Evolutionary conservation across 64 coral and sea anemone species (phyloP), one percentile per base, ranked within the genome.

Genomic region (Pachyseris speciosa): DNA sequence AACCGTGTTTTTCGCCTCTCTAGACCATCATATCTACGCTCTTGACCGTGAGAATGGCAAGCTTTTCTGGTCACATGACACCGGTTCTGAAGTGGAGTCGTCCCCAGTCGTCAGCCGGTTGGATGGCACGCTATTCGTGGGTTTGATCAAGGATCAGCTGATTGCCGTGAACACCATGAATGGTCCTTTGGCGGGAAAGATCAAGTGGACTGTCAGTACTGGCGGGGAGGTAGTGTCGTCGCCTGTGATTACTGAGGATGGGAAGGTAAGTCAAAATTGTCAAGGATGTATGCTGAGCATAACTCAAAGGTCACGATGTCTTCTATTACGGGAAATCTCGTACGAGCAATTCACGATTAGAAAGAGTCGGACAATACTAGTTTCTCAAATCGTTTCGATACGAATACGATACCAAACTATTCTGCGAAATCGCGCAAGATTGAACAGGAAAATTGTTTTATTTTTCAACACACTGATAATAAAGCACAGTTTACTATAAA

Each of bases 141-240:
- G 94, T 60, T 83, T 96, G n/a, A 86, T 96, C 60, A 88, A 84
- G 44, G 85, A 69, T 68, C 92, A 96, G 59, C 9, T 96, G 63
- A 83, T 96, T 81, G 94, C 94, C 4, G 51, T 96, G 0, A 69
- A 96, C 38, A 93, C 94, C 44, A 45, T 87, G 27, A 49, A 68
- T 41, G 94, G 94, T 12, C 94, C 94, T 67, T 38, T 96, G 59
- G 74, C 75, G 77, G 94, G 94, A 36, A 93, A 53, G 31, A 37
- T 96, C 20, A 96, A 92, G 31, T 96, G 94, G 94, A 84, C 66
- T 30, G 47, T 87, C 44, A 69, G 89, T n/a, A 73, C 90, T 85
- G 94, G 94, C 7, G 94, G 86, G 24, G 94, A 96, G 45, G 94
- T 93, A 11, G 86, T 96, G 4, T 96, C 90, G 8, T 96, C 94